These are phyloP conservation scores for Apteryx mantelli DNA, from an alignment of 2,113 vertebrate species.

Conservation along the genomic window DNA sequence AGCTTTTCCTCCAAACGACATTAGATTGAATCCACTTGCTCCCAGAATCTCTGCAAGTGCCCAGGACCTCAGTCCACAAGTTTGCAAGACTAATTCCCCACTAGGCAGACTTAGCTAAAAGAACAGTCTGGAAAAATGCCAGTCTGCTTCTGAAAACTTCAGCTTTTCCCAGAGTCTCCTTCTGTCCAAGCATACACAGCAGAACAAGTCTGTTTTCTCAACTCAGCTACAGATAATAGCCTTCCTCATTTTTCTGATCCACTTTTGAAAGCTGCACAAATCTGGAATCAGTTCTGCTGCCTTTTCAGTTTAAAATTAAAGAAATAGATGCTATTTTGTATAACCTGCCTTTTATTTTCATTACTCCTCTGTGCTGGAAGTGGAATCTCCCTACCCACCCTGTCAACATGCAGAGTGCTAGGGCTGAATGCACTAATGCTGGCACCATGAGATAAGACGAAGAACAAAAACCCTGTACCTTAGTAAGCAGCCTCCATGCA, in stretches of 20 bases:
- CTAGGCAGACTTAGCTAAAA: background rate
- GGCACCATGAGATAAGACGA: background rate
- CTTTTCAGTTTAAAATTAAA: background rate
- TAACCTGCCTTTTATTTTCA: background rate
- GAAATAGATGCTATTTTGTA: background rate
- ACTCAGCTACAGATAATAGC: background rate
- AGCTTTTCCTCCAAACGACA: fast-evolving
- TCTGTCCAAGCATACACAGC: background rate
- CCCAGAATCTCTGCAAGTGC: background rate
- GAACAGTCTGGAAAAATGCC: background rate
- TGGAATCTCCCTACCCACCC: background rate
- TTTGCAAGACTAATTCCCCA: background rate
- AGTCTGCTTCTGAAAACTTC: background rate
- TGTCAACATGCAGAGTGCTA: background rate
- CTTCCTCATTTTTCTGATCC: background rate
- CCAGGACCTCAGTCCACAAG: background rate
- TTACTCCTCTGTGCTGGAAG: background rate
- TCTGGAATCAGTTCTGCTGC: background rate
- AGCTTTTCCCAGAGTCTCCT: background rate
- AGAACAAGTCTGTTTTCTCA: fast-evolving
- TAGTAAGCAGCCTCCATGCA: background rate
- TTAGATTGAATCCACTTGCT: fast-evolving
- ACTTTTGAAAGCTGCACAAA: background rate
- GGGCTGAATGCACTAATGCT: background rate
- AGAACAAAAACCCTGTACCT: background rate